Conservation (phyloP, 2,888 invertebrate species). For the Leptarthrus brevirostris region DNA sequence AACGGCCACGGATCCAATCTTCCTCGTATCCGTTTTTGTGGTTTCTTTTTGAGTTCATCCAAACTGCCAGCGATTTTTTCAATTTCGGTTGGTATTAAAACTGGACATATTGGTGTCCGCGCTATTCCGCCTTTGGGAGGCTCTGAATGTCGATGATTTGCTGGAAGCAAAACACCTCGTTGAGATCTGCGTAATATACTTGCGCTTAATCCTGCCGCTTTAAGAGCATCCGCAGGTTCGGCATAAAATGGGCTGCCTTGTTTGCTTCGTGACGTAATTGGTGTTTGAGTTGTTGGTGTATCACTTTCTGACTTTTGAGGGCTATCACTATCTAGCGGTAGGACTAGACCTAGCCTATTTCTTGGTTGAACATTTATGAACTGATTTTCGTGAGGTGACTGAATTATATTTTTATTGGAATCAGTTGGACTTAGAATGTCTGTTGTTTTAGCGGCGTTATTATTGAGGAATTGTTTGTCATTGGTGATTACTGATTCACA, state of each 20-base stretch:
- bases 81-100: slow-evolving; percentile 72
- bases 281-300: slow-evolving; percentile 63
- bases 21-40: slow-evolving; percentile 64
- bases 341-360: slow-evolving; percentile 61
- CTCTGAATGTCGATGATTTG: slow-evolving; percentile 73
- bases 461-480: slow-evolving; percentile 40
- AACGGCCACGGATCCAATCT: slow-evolving; percentile 79
- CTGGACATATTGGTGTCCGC: slow-evolving; percentile 68
- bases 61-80: slow-evolving; percentile 67
- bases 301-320: slow-evolving; percentile 60
- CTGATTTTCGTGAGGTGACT: slow-evolving; percentile 33
- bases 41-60: slow-evolving; percentile 68
- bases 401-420: slow-evolving; percentile 60
- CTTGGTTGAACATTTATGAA: slow-evolving; percentile 57
- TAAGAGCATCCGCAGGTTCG: slow-evolving; percentile 87
- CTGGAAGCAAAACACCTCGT: slow-evolving; percentile 62
- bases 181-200: slow-evolving; percentile 64
- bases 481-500: slow-evolving; percentile 13
- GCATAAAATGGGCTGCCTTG: slow-evolving; percentile 90
- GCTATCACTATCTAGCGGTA: slow-evolving; percentile 61
- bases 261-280: slow-evolving; percentile 68
- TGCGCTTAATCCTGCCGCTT: slow-evolving; percentile 66
- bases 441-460: slow-evolving; percentile 44
- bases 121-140: slow-evolving; percentile 68
- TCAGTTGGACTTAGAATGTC: slow-evolving; percentile 51